Evolutionary conservation across 2,888 invertebrate genomes (phyloP), one percentile per base, ranked within the genome.

Genomic region (Choreutis nemorana): DNA sequence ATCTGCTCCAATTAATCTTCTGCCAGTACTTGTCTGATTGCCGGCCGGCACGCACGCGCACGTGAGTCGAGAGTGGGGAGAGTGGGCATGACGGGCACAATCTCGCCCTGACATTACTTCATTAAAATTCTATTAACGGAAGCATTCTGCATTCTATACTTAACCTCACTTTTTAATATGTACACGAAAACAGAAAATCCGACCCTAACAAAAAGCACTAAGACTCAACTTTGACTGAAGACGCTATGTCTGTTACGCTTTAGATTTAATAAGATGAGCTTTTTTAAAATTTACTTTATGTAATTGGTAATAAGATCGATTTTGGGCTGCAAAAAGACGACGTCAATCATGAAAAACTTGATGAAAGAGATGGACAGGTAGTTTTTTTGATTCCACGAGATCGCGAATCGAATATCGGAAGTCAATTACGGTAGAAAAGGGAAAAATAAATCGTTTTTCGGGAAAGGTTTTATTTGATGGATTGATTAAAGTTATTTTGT

Each of bases 91-190:
- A 78, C 75, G 64, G 57, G 75, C 77, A 75, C 58, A 67, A 70
- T 65, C 53, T 55, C 59, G 50, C 48, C 55, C 72, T 67, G 63
- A 68, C 77, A 72, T 72, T 73, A 71, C 71, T 78, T 78, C 75
- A 77, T 78, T 77, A 78, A 75, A 73, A 73, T 73, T 75, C 75
- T 78, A 78, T 77, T 78, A 78, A 66, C 72, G 57, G 73, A 71
- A 26, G 26, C 26, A 26, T 26, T 26, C 26, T 26, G 8, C 15
- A 13, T 26, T 14, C 9, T n/a, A 26, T n/a, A n/a, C n/a, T n/a
- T n/a, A n/a, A n/a, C n/a, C n/a, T n/a, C n/a, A n/a, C n/a, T n/a
- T n/a, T n/a, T n/a, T n/a, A n/a, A n/a, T n/a, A n/a, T n/a, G n/a
- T n/a, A n/a, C n/a, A n/a, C n/a, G n/a, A n/a, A n/a, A n/a, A n/a